These are phyloP conservation scores for Lamellibrachia satsuma DNA, from an alignment of 2,888 invertebrate species.

Conservation along the genomic window DNA sequence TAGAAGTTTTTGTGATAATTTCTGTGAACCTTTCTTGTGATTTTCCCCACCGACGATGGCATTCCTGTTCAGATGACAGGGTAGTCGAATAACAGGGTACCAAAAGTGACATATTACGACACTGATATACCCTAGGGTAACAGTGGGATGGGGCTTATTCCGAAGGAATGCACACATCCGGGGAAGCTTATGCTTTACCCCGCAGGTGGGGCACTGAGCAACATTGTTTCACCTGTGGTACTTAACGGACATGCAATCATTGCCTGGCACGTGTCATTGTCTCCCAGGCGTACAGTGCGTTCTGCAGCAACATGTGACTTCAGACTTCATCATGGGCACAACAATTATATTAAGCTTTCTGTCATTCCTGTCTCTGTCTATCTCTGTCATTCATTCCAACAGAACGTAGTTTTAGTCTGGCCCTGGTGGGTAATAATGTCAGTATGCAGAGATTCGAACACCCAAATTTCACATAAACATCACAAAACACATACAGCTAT, in stretches of 20 bases:
- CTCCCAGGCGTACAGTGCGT: background rate
- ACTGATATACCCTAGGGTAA: slow-evolving; percentile 8
- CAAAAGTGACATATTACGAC: background rate
- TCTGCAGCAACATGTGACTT: background rate
- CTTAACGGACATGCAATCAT: slow-evolving; percentile 17
- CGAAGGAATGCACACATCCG: slow-evolving; percentile 6
- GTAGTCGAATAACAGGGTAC: background rate
- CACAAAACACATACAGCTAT: no score
- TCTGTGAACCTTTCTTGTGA: background rate
- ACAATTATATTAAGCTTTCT: no score
- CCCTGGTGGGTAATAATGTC: no score
- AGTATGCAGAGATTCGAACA: no score
- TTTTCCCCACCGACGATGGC: background rate
- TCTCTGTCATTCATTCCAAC: no score
- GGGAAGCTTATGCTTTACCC: background rate
- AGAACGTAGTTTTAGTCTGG: no score
- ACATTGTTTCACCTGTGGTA: background rate
- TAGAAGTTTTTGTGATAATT: no score
- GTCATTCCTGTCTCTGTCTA: no score
- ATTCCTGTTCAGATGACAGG: background rate
- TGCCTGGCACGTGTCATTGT: background rate
- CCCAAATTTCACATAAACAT: no score
- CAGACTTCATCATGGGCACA: no score
- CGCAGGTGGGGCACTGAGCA: background rate
- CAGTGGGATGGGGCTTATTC: background rate